A percentile compares a stretch with the other conserved stretches of the same genome.
Evolutionary conservation across 2,113 vertebrate species (phyloP).

Genomic region (Gallinago media): DNA sequence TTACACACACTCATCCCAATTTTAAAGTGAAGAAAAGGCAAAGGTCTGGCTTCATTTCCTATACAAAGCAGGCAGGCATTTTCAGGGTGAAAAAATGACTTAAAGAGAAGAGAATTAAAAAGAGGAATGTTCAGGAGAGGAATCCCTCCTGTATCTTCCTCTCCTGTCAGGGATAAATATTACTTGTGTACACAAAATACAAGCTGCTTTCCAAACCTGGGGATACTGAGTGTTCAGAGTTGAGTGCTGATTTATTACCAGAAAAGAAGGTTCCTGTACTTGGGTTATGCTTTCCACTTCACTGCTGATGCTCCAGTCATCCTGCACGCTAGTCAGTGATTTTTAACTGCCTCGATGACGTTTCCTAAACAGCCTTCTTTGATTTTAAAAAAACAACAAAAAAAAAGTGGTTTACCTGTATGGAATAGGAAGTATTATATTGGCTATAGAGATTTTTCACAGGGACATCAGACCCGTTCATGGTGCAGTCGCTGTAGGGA

Average conservation of each 20-base stretch:
- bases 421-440: slow-evolving; percentile 78
- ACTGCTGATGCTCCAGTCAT: background rate
- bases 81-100: background rate
- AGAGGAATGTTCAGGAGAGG: background rate
- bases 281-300: background rate
- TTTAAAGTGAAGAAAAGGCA: background rate
- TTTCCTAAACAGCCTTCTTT: background rate
- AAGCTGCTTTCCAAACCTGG: background rate
- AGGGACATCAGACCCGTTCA: slow-evolving; percentile 75
- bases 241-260: background rate
- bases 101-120: background rate
- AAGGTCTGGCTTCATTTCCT: background rate
- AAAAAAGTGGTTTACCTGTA: slow-evolving; percentile 68
- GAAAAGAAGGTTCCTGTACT: background rate
- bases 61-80: background rate
- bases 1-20: background rate
- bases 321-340: background rate
- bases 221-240: background rate
- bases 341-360: background rate
- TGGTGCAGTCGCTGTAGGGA: slow-evolving; percentile 80
- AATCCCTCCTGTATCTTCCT: background rate
- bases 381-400: background rate
- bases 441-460: slow-evolving; percentile 75
- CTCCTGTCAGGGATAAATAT: background rate
- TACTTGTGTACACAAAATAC: background rate